A percentile compares a stretch with the other conserved stretches of the same genome.
Evolutionary conservation across 2,888 invertebrate genomes (phyloP).

Genomic region (Magallana nippona): DNA sequence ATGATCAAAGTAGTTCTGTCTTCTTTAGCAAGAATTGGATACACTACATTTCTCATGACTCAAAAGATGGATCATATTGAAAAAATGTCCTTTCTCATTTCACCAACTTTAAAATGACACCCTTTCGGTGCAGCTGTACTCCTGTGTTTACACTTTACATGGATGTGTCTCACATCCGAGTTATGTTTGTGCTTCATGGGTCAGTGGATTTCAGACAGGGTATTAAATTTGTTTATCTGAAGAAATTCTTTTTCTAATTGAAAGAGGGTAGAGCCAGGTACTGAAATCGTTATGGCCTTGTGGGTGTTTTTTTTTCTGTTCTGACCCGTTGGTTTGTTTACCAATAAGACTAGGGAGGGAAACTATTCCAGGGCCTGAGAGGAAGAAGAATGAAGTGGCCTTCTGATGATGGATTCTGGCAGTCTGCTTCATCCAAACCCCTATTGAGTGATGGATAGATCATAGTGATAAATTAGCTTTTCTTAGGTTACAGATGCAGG

Average conservation of each 20-base stretch:
- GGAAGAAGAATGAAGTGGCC: not conserved
- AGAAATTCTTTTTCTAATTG: not conserved
- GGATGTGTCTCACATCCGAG: too few species aligned
- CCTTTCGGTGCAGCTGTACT: too few species aligned
- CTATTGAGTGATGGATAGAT: not conserved
- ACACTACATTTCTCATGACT: too few species aligned
- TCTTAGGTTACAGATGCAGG: not conserved
- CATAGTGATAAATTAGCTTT: not conserved
- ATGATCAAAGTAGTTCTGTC: too few species aligned
- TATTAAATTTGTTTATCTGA: not conserved
- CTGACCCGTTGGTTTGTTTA: slow-evolving; percentile 11
- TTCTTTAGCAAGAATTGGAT: too few species aligned
- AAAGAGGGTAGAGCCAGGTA: not conserved
- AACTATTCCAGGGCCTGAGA: not conserved
- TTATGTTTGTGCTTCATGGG: not conserved
- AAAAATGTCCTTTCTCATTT: too few species aligned
- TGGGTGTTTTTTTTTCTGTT: not conserved
- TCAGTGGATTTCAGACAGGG: not conserved
- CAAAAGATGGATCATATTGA: too few species aligned
- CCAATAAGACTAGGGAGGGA: not conserved
- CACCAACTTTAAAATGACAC: too few species aligned
- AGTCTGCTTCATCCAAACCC: not conserved
- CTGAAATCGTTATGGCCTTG: slow-evolving; percentile 7
- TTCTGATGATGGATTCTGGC: not conserved
- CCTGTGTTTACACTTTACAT: too few species aligned